A percentile compares a stretch with the other conserved stretches of the same genome.
These are phyloP conservation scores for Tubiluchus corallicola DNA, from an alignment of 2,888 invertebrate species.

Conservation along the genomic window DNA sequence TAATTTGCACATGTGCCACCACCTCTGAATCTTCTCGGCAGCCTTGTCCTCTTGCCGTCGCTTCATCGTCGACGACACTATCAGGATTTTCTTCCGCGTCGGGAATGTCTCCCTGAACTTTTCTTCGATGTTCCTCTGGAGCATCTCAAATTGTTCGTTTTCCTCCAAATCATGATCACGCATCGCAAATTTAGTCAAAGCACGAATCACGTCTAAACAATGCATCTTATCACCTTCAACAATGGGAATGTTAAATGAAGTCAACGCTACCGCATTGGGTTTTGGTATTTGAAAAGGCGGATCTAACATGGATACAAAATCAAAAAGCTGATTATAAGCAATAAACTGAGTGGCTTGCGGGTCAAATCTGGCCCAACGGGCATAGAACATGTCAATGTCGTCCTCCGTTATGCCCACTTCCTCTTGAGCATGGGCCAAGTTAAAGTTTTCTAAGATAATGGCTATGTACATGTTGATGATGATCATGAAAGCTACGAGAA, in stretches of 20 bases:
- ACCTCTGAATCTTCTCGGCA: constrained; percentile 64
- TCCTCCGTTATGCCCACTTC: constrained; percentile 89
- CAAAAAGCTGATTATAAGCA: constrained; percentile 74
- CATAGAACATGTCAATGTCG: constrained; percentile 93
- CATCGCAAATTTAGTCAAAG: constrained; percentile 78
- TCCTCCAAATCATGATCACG: constrained; percentile 91
- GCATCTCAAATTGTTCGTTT: constrained; percentile 64
- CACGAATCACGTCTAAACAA: constrained; percentile 81
- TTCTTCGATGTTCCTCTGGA: constrained; percentile 75
- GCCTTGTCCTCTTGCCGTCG: constrained; percentile 92
- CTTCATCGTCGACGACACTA: constrained; percentile 79
- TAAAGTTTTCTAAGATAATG: constrained; percentile 88
- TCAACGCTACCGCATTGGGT: constrained; percentile 83
- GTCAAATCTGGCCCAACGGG: constrained; percentile 92
- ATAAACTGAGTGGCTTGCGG: constrained; percentile 92
- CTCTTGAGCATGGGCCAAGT: constrained; percentile 89
- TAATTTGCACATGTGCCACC: too few species aligned
- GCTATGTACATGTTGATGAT: constrained; percentile 98
- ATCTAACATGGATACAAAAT: constrained; percentile 84
- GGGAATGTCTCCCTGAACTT: constrained; percentile 92
- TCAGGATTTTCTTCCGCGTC: constrained; percentile 76
- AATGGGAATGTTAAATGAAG: constrained; percentile 87
- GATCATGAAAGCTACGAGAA: constrained; percentile 89
- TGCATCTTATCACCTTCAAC: constrained; percentile 87
- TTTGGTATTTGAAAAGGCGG: constrained; percentile 82